Base-by-base conservation (phyloP, 2,797 vertebrate genomes). In the Karalla daura region DNA sequence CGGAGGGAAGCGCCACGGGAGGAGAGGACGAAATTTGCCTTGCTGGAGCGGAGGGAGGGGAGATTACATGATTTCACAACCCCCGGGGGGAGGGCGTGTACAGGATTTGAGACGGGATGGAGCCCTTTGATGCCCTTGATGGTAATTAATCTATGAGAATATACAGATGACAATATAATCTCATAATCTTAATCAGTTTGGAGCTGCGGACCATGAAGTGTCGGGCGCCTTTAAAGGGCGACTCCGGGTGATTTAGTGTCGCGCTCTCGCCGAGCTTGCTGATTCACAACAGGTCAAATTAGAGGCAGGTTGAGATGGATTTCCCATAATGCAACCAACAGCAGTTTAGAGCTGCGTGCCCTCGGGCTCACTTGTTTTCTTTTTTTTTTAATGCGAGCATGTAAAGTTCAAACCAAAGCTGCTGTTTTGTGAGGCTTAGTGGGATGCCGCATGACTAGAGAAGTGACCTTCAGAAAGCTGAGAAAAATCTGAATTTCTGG, bases 1-100 rank as follows among this genome's bases (percentile, higher is more conserved):
- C n/a, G 11, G 52, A 69, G 66, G 56, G 55, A 44, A 50, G 54
- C 68, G 68, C 50, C 36, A 13, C 20, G 50, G 56, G 61, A 61
- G 56, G 58, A 61, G 68, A 54, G 44, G 65, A 70, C 59, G 70
- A 60, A 53, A 45, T 36, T n/a, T 47, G 43, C 43, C 1, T 18
- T 50, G 35, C 35, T 52, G 32, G 40, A 67, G 58, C 28, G 63
- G 45, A 64, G 21, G 23, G 28, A 71, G 20, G 24, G 39, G 43
- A 74, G 63, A 53, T 28, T 27, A 65, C 15, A 36, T 6, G 17
- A 50, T 37, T 66, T 55, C 47, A 58, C 24, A 45, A 53, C 2
- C 25, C 32, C 21, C 32, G 33, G 23, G 60, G 9, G 24, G 33
- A 64, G 58, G 39, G 25, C 20, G 37, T 30, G 18, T 13, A 14